A percentile compares a stretch with the other conserved stretches of the same genome.
phyloP scores from a whole-genome alignment of 2,113 vertebrate species.

The Pyxicephalus adspersus region DNA sequence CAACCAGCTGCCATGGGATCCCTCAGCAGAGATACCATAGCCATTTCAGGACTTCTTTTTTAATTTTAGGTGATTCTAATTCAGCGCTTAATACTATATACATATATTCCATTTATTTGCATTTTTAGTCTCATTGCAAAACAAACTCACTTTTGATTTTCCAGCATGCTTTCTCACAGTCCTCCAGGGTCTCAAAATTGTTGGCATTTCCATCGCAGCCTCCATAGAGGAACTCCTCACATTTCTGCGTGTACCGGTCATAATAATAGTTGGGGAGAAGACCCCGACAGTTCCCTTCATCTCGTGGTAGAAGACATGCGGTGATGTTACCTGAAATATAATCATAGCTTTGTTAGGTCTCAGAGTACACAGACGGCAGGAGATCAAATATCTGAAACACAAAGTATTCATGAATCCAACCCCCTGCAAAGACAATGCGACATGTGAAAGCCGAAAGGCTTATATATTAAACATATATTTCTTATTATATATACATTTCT shows the following conservation, averaged over 20 bases:
- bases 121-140: background rate
- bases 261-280: constrained; percentile 78
- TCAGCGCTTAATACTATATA: too few species aligned
- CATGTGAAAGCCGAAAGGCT: too few species aligned
- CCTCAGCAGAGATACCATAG: too few species aligned
- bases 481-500: too few species aligned
- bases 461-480: too few species aligned
- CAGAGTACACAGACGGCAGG: background rate
- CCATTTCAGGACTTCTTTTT: too few species aligned
- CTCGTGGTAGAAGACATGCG: constrained; percentile 78
- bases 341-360: background rate
- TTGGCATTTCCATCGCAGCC: constrained; percentile 88
- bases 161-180: constrained; percentile 83
- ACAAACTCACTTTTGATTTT: constrained; percentile 83
- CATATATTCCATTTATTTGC: too few species aligned
- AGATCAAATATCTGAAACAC: background rate
- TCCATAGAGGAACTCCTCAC: constrained; percentile 81
- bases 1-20: too few species aligned
- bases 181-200: constrained; percentile 77
- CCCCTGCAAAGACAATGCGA: too few species aligned
- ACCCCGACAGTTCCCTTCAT: constrained; percentile 79
- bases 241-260: constrained; percentile 80
- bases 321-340: constrained; percentile 63
- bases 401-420: background rate
- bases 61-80: too few species aligned